Base-by-base conservation (phyloP, 2,888 invertebrate species). In the Campoplex nolae region DNA sequence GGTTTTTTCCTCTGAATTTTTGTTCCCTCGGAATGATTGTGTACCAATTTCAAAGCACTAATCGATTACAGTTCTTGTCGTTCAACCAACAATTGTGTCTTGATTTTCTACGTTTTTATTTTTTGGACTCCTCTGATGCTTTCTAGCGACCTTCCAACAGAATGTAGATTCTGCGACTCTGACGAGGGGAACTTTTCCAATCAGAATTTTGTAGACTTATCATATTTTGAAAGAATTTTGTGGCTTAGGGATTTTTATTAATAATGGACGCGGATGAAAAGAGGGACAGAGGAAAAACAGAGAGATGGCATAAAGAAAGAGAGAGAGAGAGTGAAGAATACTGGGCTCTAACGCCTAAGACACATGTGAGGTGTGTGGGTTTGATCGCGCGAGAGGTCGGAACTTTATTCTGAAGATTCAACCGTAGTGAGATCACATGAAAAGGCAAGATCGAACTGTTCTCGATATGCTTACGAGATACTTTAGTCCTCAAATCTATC, bases 321-420 rank as follows among this genome's bases (percentile, higher is more conserved):
- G 35, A 23, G 23, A 23, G 23, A 23, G 23, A 23, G 23, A 23
- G 23, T 9, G 42, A 8, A 67, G n/a, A 38, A 38, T 1, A 23
- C 8, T 23, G 1, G 4, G 56, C 23, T 56, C 7, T n/a, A 76
- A 65, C 62, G 68, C 42, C 32, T 45, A 32, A 48, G 8, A 48
- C 18, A n/a, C 23, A 42, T 42, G 38, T 51, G 65, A 56, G 45
- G 48, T 35, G 76, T 7, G 45, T 76, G 76, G 76, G 38, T 67
- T 67, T 67, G 77, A 77, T 67, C 67, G 67, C 67, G 67, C 38
- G 16, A 32, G n/a, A 65, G 42, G 23, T 38, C 76, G 32, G 51
- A 67, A 38, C 23, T 51, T 76, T 32, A 65, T 62, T 32, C 32
- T 11, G 65, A 18, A 32, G 32, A 65, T 65, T 23, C 48, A 51